Evolutionary conservation across 2,888 invertebrate genomes (phyloP).

Genomic region (Mylabris sibirica): DNA sequence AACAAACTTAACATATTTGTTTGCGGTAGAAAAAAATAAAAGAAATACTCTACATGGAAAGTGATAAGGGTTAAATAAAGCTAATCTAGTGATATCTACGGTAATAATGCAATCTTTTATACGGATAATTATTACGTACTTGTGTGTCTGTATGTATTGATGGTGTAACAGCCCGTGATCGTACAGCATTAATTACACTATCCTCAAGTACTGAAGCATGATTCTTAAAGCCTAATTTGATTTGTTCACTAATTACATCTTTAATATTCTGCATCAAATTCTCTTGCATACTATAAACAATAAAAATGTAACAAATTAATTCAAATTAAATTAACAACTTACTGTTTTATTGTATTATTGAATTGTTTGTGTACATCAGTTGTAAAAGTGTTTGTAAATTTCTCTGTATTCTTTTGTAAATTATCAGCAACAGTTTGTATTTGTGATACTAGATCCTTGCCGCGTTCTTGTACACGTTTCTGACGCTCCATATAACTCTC

Average conservation of each 20-base stretch:
- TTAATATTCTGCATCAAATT: slow-evolving; percentile 57
- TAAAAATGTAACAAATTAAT: neutral
- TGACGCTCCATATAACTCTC: slow-evolving; percentile 61
- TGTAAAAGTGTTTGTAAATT: slow-evolving; percentile 50
- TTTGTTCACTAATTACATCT: slow-evolving; percentile 60
- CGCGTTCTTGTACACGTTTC: slow-evolving; percentile 58
- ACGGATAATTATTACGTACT: slow-evolving; percentile 49
- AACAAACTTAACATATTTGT: slow-evolving; percentile 4
- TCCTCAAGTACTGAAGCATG: slow-evolving; percentile 69
- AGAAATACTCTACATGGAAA: slow-evolving; percentile 15
- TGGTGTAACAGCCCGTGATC: slow-evolving; percentile 79
- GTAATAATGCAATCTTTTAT: slow-evolving; percentile 20
- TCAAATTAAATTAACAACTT: slow-evolving; percentile 31
- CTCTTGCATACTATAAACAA: slow-evolving; percentile 56
- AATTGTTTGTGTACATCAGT: slow-evolving; percentile 58
- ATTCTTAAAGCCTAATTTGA: slow-evolving; percentile 64
- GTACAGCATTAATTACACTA: slow-evolving; percentile 67
- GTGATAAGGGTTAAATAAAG: slow-evolving; percentile 12
- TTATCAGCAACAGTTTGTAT: slow-evolving; percentile 59
- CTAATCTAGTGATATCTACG: slow-evolving; percentile 19
- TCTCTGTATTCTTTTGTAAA: slow-evolving; percentile 56
- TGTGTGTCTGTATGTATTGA: slow-evolving; percentile 69
- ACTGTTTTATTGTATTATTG: slow-evolving; percentile 55
- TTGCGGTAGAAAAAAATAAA: slow-evolving; percentile 20
- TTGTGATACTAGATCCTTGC: slow-evolving; percentile 58